Conservation (phyloP, 2,113 vertebrate species). For the Muscicapa adusta region DNA sequence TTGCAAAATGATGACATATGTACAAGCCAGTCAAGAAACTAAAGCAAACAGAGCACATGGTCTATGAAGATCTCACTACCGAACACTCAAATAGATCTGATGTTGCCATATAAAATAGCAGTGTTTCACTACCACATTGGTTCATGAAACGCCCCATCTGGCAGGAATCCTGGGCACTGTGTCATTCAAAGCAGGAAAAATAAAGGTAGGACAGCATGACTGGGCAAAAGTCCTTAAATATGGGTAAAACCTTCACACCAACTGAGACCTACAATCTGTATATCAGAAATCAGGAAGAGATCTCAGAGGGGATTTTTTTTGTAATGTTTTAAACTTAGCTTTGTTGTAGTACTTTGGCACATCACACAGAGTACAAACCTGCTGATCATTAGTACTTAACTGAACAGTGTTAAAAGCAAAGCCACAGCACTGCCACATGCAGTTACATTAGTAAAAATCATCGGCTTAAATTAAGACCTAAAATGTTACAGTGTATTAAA, state of each 20-base stretch:
- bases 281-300: not conserved
- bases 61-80: not conserved
- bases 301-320: not conserved
- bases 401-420: not conserved
- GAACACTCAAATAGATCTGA: not conserved
- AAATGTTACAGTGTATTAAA: not conserved
- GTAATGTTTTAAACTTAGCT: not conserved
- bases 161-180: not conserved
- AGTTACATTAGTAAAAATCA: not conserved
- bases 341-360: not conserved
- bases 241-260: not conserved
- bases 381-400: not conserved
- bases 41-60: not conserved
- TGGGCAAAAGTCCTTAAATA: not conserved
- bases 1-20: not conserved
- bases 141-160: not conserved
- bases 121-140: not conserved
- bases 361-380: not conserved
- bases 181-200: not conserved
- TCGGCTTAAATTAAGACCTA: not conserved
- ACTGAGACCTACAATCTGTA: not conserved
- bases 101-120: not conserved
- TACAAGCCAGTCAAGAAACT: not conserved
- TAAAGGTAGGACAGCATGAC: not conserved
- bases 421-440: not conserved